These are phyloP conservation scores for Thalpophila matura DNA, from an alignment of 2,888 invertebrate genomes.

Conservation along the genomic window DNA sequence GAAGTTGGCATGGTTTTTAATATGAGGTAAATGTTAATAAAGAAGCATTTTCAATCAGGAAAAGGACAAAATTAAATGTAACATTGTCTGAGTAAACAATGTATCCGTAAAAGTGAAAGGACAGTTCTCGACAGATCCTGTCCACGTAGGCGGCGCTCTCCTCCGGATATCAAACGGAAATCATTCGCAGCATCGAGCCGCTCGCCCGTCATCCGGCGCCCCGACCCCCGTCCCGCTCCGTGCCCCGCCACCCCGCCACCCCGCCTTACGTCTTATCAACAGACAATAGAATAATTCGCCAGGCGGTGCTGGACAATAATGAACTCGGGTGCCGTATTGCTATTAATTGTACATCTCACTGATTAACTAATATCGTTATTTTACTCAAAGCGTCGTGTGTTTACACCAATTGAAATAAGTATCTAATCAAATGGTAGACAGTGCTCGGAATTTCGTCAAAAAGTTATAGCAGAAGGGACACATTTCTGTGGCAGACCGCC, in stretches of 20 bases:
- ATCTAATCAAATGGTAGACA: not conserved
- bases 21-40: too few species aligned
- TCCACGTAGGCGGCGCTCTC: slow-evolving; percentile 4
- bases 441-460: slow-evolving; percentile 9
- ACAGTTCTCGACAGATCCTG: slow-evolving; percentile 11
- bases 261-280: slow-evolving; percentile 1
- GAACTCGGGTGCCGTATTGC: not conserved
- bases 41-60: not conserved
- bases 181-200: slow-evolving; percentile 39
- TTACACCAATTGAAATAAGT: not conserved
- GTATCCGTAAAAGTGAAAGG: slow-evolving; percentile 3
- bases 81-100: slow-evolving; percentile 5
- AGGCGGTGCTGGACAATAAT: not conserved
- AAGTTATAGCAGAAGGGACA: slow-evolving; percentile 21
- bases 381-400: not conserved
- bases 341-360: not conserved
- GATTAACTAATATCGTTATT: not conserved
- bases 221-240: not conserved
- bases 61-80: slow-evolving; percentile 4
- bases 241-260: not conserved
- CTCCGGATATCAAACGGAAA: slow-evolving; percentile 43
- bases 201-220: slow-evolving; percentile 11
- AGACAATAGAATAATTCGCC: slow-evolving; percentile 8
- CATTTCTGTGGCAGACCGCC: not conserved
- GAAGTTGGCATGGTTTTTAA: too few species aligned